Evolutionary conservation across 2,888 invertebrate genomes (phyloP).

Genomic region (Campoplex capitator): DNA sequence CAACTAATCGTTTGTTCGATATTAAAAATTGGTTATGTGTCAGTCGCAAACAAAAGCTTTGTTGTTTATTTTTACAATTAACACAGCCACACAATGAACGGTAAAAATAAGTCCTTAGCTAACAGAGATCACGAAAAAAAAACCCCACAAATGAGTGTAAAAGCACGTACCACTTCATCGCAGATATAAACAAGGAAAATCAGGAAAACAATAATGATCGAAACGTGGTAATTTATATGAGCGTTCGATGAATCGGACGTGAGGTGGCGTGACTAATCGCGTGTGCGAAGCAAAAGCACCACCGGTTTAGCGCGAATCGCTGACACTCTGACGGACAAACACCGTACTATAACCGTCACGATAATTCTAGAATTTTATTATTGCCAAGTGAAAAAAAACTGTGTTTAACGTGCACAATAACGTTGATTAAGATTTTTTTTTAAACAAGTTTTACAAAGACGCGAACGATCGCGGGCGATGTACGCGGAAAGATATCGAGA

Average conservation of each 20-base stretch:
- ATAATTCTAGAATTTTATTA: not conserved
- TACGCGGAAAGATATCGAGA: constrained; percentile 33
- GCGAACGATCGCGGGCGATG: not conserved
- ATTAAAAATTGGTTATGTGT: not conserved
- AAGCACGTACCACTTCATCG: constrained; percentile 65
- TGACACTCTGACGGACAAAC: constrained; percentile 10
- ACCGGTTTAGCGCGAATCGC: not conserved
- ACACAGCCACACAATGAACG: not conserved
- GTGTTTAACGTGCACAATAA: not conserved
- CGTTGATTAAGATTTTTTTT: not conserved
- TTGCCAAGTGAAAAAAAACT: not conserved
- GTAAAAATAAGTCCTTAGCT: not conserved
- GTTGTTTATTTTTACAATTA: not conserved
- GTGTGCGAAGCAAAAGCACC: constrained; percentile 12
- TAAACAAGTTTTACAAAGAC: not conserved
- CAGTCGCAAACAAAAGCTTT: not conserved
- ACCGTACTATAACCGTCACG: not conserved
- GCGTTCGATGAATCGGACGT: not conserved
- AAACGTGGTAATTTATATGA: not conserved
- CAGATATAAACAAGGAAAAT: not conserved
- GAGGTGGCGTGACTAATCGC: constrained; percentile 15
- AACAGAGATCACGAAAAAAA: not conserved
- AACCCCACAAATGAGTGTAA: constrained; percentile 17
- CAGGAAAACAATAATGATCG: constrained; percentile 4
- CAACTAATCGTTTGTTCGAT: not conserved